phyloP scores from a whole-genome alignment of 2,797 vertebrate species.

The Leuciscus waleckii region DNA sequence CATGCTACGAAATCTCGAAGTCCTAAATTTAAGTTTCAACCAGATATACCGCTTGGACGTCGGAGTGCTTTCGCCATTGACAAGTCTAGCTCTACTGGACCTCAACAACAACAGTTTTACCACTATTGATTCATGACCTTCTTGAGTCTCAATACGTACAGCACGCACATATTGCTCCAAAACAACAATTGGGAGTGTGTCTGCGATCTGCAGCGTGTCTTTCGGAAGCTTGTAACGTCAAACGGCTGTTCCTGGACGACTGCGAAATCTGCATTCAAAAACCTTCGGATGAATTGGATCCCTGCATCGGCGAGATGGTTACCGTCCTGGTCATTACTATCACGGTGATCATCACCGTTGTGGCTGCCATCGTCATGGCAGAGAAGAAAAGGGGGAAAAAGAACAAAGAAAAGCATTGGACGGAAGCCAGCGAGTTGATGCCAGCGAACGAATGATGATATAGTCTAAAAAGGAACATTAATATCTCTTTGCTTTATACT shows the following conservation, averaged over 20 bases:
- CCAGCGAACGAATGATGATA: background rate
- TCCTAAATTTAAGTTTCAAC: constrained; percentile 79
- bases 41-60: constrained; percentile 70
- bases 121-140: constrained; percentile 80
- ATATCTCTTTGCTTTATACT: background rate
- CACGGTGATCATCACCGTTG: constrained; percentile 81
- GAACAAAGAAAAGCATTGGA: constrained; percentile 78
- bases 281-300: background rate
- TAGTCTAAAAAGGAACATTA: background rate
- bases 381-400: constrained; percentile 82
- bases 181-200: constrained; percentile 84
- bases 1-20: constrained; percentile 80
- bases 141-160: constrained; percentile 78
- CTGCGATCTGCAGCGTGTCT: constrained; percentile 84
- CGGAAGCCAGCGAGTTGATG: constrained; percentile 70
- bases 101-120: constrained; percentile 75
- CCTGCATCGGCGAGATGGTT: constrained; percentile 78
- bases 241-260: constrained; percentile 81
- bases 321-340: constrained; percentile 84
- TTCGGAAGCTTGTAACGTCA: constrained; percentile 80
- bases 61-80: constrained; percentile 75
- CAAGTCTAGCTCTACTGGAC: constrained; percentile 77
- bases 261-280: constrained; percentile 34
- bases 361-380: constrained; percentile 82
- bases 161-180: constrained; percentile 80